A percentile compares a stretch with the other conserved stretches of the same genome.
Conservation (phyloP, 2,888 invertebrate genomes). For the Drosophila fungiperda region DNA sequence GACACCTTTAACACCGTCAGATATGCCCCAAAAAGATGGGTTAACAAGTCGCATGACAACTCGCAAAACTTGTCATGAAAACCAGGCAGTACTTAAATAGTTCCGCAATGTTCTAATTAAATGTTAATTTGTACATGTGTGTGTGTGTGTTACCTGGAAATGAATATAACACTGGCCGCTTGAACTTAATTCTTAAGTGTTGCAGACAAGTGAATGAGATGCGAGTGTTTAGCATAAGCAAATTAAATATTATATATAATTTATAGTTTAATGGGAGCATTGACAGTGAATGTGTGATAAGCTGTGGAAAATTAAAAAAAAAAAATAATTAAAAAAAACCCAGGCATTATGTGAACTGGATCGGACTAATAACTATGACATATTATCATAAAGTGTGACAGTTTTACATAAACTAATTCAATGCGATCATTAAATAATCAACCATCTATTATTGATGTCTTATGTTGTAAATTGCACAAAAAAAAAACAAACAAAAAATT, state of each 20-base stretch:
- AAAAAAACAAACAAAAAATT: too few species aligned
- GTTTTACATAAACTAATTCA: not conserved
- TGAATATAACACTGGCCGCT: conserved; percentile 53
- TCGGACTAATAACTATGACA: not conserved
- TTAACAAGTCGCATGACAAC: conserved; percentile 10
- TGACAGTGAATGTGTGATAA: conserved; percentile 45
- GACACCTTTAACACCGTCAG: conserved; percentile 20
- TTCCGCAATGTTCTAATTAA: conserved; percentile 76
- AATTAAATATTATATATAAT: conserved; percentile 43
- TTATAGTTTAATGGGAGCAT: conserved; percentile 32
- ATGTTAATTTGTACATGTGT: conserved; percentile 40
- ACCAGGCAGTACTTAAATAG: conserved; percentile 50
- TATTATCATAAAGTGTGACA: conserved; percentile 9
- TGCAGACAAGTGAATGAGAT: conserved; percentile 7
- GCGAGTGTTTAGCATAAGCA: conserved; percentile 35
- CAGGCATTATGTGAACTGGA: not conserved
- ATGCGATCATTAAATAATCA: not conserved
- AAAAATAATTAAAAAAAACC: not conserved
- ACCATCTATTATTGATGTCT: not conserved
- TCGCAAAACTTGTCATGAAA: conserved; percentile 16
- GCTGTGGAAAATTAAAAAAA: conserved; percentile 32
- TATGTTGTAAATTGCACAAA: not conserved
- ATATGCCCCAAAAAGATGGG: conserved; percentile 11
- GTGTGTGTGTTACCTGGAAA: conserved; percentile 56
- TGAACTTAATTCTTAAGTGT: conserved; percentile 57